Percentiles rank a stretch among this genome's conserved stretches.
phyloP scores from a whole-genome alignment of 2,797 vertebrate genomes.

The Coracias cyanogaster region DNA sequence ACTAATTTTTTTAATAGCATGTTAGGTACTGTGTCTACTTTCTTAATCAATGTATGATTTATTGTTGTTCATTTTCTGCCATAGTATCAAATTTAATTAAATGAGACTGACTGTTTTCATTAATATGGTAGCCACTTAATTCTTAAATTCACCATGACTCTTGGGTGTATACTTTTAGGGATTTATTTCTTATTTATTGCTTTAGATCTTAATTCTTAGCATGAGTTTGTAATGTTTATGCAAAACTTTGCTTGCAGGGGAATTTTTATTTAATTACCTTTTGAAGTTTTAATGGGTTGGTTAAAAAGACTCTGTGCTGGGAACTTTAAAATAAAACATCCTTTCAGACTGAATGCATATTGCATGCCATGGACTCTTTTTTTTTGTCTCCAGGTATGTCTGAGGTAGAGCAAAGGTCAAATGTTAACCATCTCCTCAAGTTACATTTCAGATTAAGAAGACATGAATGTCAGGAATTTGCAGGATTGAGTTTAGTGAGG shows the following conservation, averaged over 20 bases:
- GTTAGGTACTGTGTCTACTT: neutral
- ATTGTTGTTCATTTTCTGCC: neutral
- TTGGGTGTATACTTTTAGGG: neutral
- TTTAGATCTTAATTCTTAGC: neutral
- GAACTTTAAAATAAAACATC: conserved; percentile 29
- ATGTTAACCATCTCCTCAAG: conserved; percentile 70
- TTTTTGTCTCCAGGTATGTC: conserved; percentile 70
- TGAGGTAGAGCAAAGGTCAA: conserved; percentile 71
- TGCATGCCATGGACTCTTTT: conserved; percentile 29
- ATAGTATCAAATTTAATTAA: neutral
- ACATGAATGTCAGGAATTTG: conserved; percentile 74
- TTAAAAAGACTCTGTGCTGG: neutral
- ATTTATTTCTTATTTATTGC: neutral
- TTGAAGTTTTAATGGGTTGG: neutral
- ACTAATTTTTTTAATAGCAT: conserved; percentile 3
- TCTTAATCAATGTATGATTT: neutral
- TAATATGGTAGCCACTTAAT: conserved; percentile 6
- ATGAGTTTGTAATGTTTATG: neutral
- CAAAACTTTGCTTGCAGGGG: neutral
- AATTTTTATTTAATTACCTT: conserved; percentile 8
- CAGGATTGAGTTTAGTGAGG: conserved; percentile 63
- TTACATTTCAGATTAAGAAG: conserved; percentile 71
- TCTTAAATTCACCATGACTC: neutral
- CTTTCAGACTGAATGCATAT: conserved; percentile 25
- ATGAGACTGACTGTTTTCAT: neutral